phyloP scores from a whole-genome alignment of 2,888 invertebrate genomes.

The Drosophila subquinaria region DNA sequence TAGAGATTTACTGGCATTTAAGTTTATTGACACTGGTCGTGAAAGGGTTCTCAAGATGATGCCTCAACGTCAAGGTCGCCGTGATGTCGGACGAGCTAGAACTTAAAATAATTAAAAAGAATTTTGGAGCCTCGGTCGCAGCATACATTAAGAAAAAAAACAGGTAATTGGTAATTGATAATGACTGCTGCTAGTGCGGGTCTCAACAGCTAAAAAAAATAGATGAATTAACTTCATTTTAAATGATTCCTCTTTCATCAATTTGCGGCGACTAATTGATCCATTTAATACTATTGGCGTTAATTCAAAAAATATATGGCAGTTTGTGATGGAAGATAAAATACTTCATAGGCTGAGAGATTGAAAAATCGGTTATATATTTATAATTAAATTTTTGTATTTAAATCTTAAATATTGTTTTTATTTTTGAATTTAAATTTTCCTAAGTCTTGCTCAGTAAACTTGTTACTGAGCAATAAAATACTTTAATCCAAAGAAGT shows the following conservation, averaged over 20 bases:
- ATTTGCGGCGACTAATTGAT: conserved; percentile 61
- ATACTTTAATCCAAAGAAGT: conserved; percentile 38
- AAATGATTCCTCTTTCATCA: conserved; percentile 57
- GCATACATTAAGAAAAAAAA: conserved; percentile 41
- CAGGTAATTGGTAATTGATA: conserved; percentile 63
- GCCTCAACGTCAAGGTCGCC: conserved; percentile 47
- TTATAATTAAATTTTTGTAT: too few relatives aligned
- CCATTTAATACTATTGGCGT: conserved; percentile 49
- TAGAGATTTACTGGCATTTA: conserved; percentile 62
- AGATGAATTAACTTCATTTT: conserved; percentile 61
- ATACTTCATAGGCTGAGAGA: not conserved
- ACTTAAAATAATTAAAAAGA: conserved; percentile 32
- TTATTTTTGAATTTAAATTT: conserved; percentile 13
- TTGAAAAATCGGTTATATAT: not conserved
- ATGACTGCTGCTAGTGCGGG: conserved; percentile 37
- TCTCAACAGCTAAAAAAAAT: conserved; percentile 40
- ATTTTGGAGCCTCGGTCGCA: conserved; percentile 34
- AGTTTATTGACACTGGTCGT: conserved; percentile 70
- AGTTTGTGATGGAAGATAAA: not conserved
- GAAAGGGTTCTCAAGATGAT: conserved; percentile 37
- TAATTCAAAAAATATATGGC: not conserved
- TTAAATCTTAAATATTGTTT: conserved; percentile 5
- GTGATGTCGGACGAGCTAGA: conserved; percentile 16
- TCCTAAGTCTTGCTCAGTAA: conserved; percentile 31
- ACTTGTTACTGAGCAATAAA: conserved; percentile 53